Base-by-base conservation (phyloP, 2,113 vertebrate species). In the Dolichotis patagonum region DNA sequence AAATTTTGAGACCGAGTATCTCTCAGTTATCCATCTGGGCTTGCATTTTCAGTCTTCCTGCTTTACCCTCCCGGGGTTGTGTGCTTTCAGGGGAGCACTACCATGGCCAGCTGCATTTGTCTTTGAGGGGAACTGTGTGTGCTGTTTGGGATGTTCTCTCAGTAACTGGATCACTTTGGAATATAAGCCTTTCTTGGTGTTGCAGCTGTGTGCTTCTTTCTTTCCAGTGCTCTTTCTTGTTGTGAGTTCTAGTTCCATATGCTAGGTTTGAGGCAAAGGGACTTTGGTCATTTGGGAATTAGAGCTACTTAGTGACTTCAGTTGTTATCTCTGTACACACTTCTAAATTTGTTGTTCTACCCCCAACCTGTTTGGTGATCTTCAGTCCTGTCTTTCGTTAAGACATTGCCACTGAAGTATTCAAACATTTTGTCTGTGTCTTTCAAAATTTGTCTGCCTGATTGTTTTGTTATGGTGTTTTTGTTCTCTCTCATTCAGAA, bases 221-320 rank as follows among this genome's bases (percentile, higher is more conserved):
- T 69, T 54, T 88, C 82, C 41, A 67, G 7, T 41, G 69, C 19
- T 41, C 0, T 85, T 12, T 54, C 73, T 73, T 7, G 5, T 56
- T 8, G 5, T 62, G 41, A 38, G 41, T 26, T 85, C 17, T 60
- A 46, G 54, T 62, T 88, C 30, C 94, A 54, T 30, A 24, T 30
- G 60, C 28, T 96, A 90, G 8, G 35, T 94, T 81, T 87, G 67
- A 87, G 83, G 83, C 86, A 92, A 88, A 80, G n/a, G 17, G 19
- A 90, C 84, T 87, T 96, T 95, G 28, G 82, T 95, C 67, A 52
- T 81, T 85, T 94, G 69, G 28, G 22, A 71, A 52, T 95, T 93
- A 86, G 60, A 84, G 73, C 56, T 73, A 77, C 54, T 84, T 13
- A 69, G 52, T 73, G 41, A 80, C 38, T 86, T 60, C 38, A 78